Percentiles rank a stretch among this genome's conserved stretches.
phyloP scores from a whole-genome alignment of 2,797 vertebrate genomes.

The Etheostoma nigrum region DNA sequence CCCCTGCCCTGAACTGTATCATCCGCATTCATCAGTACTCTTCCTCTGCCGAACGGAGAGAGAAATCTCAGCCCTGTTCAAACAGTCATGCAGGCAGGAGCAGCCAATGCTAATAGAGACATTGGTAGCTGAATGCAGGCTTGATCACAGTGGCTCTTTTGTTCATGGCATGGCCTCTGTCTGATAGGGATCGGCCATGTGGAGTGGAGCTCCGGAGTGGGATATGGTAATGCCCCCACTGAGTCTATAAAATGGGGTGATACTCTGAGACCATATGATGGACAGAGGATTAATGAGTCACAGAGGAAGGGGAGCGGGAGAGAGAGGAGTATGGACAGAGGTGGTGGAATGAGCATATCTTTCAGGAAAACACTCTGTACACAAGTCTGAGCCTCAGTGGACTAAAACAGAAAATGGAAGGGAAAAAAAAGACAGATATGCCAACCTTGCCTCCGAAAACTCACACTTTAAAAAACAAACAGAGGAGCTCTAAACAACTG shows the following conservation, averaged over 20 bases:
- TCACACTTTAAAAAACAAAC: slow-evolving; percentile 27
- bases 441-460: slow-evolving; percentile 45
- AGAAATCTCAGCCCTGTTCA: slow-evolving; percentile 75
- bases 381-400: slow-evolving; percentile 50
- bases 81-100: slow-evolving; percentile 70
- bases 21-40: slow-evolving; percentile 68
- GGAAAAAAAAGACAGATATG: slow-evolving; percentile 33
- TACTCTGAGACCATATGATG: slow-evolving; percentile 79
- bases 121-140: slow-evolving; percentile 75
- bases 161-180: slow-evolving; percentile 79
- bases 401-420: slow-evolving; percentile 51
- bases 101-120: slow-evolving; percentile 81
- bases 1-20: slow-evolving; percentile 58
- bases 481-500: slow-evolving; percentile 55
- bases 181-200: slow-evolving; percentile 81
- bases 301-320: slow-evolving; percentile 60
- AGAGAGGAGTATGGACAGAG: slow-evolving; percentile 59
- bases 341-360: slow-evolving; percentile 67
- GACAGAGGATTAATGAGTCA: slow-evolving; percentile 84
- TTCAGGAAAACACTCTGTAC: slow-evolving; percentile 53
- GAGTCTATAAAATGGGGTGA: slow-evolving; percentile 78
- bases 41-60: slow-evolving; percentile 61
- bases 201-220: slow-evolving; percentile 77
- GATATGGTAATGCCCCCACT: slow-evolving; percentile 80
- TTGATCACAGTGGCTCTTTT: slow-evolving; percentile 82